Evolutionary conservation across 2,888 invertebrate species (phyloP), one percentile per base, ranked within the genome.

Genomic region (Boloria euphrosyne): DNA sequence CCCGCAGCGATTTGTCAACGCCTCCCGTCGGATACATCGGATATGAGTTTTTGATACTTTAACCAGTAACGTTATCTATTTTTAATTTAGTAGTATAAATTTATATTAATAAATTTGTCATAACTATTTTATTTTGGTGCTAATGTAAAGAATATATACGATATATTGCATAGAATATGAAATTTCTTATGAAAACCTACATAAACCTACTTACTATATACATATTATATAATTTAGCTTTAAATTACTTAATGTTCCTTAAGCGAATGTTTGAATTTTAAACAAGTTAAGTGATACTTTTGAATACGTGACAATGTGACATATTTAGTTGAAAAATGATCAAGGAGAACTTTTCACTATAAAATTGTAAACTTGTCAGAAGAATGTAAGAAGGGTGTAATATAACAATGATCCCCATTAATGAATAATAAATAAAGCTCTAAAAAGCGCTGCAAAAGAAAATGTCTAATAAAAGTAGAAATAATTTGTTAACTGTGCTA

Each of bases 331-430:
- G 31, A 38, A 38, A 31, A 38, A 55, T 18, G 44, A 55, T 55
- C 55, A 55, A 44, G 7, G 14, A 14, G 10, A 13, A 14, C 3
- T 10, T 18, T 43, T 55, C 44, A 22, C n/a, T 10, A 7, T 44
- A 55, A 10, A 44, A n/a, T 55, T 44, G 17, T 18, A 55, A 55
- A 43, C 18, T 44, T 55, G 18, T 38, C 31, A 38, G 10, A 38
- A 38, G 31, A 38, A 38, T 55, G 44, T 44, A 43, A 44, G 44
- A 50, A 55, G 55, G 55, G 55, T 55, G 55, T 18, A 7, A 44
- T 18, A 10, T 44, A 55, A 55, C 55, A 55, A 55, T 55, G 55
- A 55, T 55, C 55, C 44, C 43, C 14, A 55, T 55, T 55, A 55
- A 44, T 22, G 55, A 55, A 55, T 44, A 44, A 44, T 44, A 44